Base-by-base conservation (phyloP, 2,797 vertebrate genomes). In the Gymnopithys bicolor region DNA sequence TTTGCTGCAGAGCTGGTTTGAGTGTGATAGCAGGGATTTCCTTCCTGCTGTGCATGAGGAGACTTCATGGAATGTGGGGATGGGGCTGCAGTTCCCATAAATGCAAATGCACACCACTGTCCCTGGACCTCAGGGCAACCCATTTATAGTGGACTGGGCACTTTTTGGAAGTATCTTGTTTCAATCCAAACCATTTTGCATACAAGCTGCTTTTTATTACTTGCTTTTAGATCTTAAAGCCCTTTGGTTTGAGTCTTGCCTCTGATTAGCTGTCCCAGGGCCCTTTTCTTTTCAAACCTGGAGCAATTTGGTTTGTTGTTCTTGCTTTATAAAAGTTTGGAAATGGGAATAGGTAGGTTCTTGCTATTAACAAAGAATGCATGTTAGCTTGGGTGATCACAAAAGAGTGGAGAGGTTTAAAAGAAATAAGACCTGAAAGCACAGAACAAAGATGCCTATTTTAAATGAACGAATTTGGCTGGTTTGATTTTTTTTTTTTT, bases 151-250 rank as follows among this genome's bases (percentile, higher is more conserved):
- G 68, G 30, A 19, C 82, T 9, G 69, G 85, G 76, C 85, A 78
- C 87, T 92, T 55, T 32, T 56, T 1, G 2, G 96, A 94, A 91
- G 62, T 45, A 51, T 94, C 87, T 87, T 88, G 85, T 90, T 94
- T 88, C 91, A 86, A 4, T 86, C 62, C 71, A 75, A 92, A 32
- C 62, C 19, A 2, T 84, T 94, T 74, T 77, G 60, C 68, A 39
- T 94, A 86, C 86, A 96, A 94, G 80, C 95, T 94, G 91, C 66
- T 94, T 96, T 94, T 95, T 94, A 91, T 95, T 91, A 89, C 58
- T 86, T 64, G 49, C 80, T 86, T 81, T 91, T 86, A 89, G 87
- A 94, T 87, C 82, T 87, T 67, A 77, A 91, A 95, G 58, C 85
- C 76, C 77, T 87, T 86, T 69, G 87, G 43, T 81, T 87, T 71